Conservation (phyloP, 2,113 vertebrate species). For the Notiomystis cincta region DNA sequence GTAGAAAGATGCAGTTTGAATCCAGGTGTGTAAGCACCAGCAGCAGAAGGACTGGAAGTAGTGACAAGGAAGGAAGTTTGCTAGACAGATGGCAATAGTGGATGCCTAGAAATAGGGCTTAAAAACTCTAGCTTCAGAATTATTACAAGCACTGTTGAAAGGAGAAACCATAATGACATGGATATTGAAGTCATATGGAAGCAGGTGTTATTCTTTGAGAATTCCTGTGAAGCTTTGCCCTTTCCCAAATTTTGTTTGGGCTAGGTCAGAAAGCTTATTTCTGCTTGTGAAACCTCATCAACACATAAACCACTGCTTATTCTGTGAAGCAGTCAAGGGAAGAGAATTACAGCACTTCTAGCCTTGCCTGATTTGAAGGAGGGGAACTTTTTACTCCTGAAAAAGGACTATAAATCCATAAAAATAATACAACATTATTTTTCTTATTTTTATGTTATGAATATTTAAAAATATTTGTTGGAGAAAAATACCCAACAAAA, state of each 20-base stretch:
- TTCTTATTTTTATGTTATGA: not conserved
- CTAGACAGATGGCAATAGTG: not conserved
- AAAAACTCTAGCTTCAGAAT: not conserved
- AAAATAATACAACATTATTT: not conserved
- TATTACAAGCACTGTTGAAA: not conserved
- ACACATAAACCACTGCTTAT: rapidly evolving
- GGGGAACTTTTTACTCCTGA: not conserved
- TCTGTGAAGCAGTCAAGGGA: not conserved
- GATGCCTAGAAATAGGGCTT: not conserved
- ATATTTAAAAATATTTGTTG: not conserved
- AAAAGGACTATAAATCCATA: not conserved
- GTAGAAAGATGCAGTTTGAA: not conserved
- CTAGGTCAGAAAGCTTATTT: not conserved
- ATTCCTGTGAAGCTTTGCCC: not conserved
- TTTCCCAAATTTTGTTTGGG: not conserved
- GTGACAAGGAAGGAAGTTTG: not conserved
- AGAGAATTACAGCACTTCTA: not conserved
- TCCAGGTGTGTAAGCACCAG: not conserved
- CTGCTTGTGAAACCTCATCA: not conserved
- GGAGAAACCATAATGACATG: not conserved
- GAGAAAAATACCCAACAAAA: rapidly evolving
- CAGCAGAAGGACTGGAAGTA: not conserved
- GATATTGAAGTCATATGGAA: not conserved
- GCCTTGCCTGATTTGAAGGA: not conserved
- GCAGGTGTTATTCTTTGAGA: not conserved